Evolutionary conservation across 2,113 vertebrate species (phyloP), one percentile per base, ranked within the genome.

Genomic region (Sebastes schlegelii): DNA sequence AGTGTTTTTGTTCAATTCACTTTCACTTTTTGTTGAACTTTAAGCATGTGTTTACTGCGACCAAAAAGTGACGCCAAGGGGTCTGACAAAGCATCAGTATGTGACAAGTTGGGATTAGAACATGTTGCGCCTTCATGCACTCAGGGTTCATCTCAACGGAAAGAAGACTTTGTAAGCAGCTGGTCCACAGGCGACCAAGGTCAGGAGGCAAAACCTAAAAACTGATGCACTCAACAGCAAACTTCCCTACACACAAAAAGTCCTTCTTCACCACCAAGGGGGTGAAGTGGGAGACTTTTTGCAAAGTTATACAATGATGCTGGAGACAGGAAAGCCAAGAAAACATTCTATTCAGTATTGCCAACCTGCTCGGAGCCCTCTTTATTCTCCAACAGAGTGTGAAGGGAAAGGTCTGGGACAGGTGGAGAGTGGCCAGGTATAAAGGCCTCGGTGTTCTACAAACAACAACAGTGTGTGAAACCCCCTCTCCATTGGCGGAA

Each of bases 381-480:
- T 54, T 12, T 55, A 46, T 67, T 52, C 26, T 62, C n/a, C 58
- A 51, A 14, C 26, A 73, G 42, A 55, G 6, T 48, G 49, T 40
- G 17, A 76, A 65, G 23, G 60, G 4, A 60, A 64, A 34, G 34
- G 52, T 69, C 26, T 19, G 1, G 23, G 40, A 9, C 52, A 65
- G 51, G 13, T 49, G 43, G 26, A 66, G 54, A 74, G 51, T 10
- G 26, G n/a, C n/a, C 46, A 19, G 46, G 46, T 78, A 45, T 58
- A 58, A 68, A 40, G 55, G 40, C 62, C 40, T 67, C 9, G 14
- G 63, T 57, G 21, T 76, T 69, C 55, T 10, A 46, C 52, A 61
- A 49, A 21, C 0, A 1, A 40, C 45, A 60, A 57, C 43, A 69
- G 43, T 26, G 10, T 65, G 19, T 58, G 16, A 64, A 34, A 51